phyloP scores from a whole-genome alignment of 2,888 invertebrate genomes.

The Drosophila prostipennis region DNA sequence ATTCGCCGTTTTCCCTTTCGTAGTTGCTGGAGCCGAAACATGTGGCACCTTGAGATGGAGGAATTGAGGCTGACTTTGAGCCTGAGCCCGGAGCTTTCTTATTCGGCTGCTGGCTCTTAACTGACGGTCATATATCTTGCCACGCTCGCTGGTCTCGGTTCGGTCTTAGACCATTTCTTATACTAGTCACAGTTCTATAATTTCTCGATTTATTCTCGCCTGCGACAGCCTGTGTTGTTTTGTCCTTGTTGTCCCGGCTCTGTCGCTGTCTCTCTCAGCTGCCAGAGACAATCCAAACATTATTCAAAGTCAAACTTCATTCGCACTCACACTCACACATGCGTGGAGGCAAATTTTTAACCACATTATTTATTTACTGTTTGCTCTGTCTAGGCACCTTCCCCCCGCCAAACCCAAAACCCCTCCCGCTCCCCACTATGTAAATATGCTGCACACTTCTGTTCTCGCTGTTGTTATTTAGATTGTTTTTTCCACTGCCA shows the following conservation, averaged over 20 bases:
- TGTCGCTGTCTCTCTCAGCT: slow-evolving; percentile 48
- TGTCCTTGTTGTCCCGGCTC: slow-evolving; percentile 45
- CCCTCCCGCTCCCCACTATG: slow-evolving; percentile 40
- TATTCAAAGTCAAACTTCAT: slow-evolving; percentile 80
- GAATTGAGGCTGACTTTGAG: slow-evolving; percentile 39
- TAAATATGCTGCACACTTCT: slow-evolving; percentile 71
- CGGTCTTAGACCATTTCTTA: slow-evolving; percentile 76
- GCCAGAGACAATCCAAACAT: slow-evolving; percentile 79
- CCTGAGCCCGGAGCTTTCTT: slow-evolving; percentile 29
- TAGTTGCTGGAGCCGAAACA: slow-evolving; percentile 38
- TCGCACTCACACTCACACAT: slow-evolving; percentile 56
- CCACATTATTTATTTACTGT: slow-evolving; percentile 80
- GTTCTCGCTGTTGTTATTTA: slow-evolving; percentile 53
- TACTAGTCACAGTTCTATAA: slow-evolving; percentile 79
- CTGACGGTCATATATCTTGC: slow-evolving; percentile 73
- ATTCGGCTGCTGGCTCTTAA: slow-evolving; percentile 50
- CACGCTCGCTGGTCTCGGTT: slow-evolving; percentile 58
- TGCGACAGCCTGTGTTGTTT: slow-evolving; percentile 51
- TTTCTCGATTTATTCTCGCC: slow-evolving; percentile 76
- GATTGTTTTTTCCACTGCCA: slow-evolving; percentile 30
- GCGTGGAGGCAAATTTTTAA: slow-evolving; percentile 70
- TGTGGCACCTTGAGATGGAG: slow-evolving; percentile 68
- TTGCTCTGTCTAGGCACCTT: slow-evolving; percentile 34
- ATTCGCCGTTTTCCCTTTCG: slow-evolving; percentile 35
- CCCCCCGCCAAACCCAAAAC: neutral